These are phyloP conservation scores for Vanessa atalanta DNA, from an alignment of 1,140 invertebrate species.

Conservation along the genomic window DNA sequence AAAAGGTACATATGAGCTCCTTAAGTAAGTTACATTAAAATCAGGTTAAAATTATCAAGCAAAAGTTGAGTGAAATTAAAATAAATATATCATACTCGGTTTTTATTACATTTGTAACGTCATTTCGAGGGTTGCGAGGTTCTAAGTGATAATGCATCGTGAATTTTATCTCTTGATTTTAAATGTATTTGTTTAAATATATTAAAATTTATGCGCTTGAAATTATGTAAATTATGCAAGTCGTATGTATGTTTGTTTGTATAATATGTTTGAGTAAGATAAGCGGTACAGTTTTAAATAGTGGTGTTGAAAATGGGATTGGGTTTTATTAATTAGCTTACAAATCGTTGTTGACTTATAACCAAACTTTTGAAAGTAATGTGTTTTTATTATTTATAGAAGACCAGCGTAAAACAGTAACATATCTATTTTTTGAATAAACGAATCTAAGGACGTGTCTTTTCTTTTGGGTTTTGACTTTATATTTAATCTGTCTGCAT, in stretches of 20 bases:
- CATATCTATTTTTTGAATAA: too few relatives aligned
- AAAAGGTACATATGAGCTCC: too few relatives aligned
- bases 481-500: too few relatives aligned
- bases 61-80: conserved; percentile 6
- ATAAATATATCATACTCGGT: not conserved
- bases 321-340: too few relatives aligned
- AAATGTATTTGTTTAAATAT: not conserved
- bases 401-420: too few relatives aligned
- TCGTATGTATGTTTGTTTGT: not conserved
- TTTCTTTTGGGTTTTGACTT: too few relatives aligned
- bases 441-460: too few relatives aligned
- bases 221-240: not conserved
- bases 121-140: not conserved
- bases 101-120: conserved; percentile 1
- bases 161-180: conserved; percentile 7
- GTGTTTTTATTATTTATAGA: too few relatives aligned
- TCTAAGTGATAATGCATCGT: conserved; percentile 5
- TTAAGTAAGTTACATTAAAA: not conserved
- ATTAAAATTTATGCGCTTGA: not conserved
- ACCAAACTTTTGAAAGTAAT: too few relatives aligned
- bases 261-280: not conserved
- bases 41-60: not conserved
- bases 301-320: not conserved
- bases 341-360: too few relatives aligned
- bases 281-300: not conserved